These are phyloP conservation scores for Melangyna quadrimaculata DNA, from an alignment of 2,888 invertebrate genomes.

Conservation along the genomic window DNA sequence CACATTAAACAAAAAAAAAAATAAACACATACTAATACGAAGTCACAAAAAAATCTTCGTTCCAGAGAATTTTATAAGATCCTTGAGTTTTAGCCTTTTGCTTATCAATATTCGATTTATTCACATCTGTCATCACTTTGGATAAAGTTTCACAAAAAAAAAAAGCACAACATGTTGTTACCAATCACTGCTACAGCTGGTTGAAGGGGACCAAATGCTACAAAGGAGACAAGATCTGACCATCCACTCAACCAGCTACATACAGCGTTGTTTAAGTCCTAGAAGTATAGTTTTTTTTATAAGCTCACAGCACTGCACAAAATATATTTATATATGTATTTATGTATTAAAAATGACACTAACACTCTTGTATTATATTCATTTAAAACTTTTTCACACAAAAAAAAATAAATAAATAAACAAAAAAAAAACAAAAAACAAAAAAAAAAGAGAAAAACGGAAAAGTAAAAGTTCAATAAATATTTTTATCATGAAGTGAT, in stretches of 20 bases:
- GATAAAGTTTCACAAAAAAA: slow-evolving; percentile 17
- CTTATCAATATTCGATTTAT: slow-evolving; percentile 45
- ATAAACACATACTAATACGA: background rate
- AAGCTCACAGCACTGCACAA: slow-evolving; percentile 7
- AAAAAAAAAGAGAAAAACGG: too few relatives aligned
- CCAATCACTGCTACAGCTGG: slow-evolving; percentile 85
- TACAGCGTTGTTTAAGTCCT: slow-evolving; percentile 80
- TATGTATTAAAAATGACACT: background rate
- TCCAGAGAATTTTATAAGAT: background rate
- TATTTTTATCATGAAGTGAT: slow-evolving; percentile 29
- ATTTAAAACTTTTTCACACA: slow-evolving; percentile 39
- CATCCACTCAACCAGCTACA: slow-evolving; percentile 87
- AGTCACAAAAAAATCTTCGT: slow-evolving; percentile 21
- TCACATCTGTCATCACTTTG: slow-evolving; percentile 52
- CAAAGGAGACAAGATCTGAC: slow-evolving; percentile 83
- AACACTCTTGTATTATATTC: slow-evolving; percentile 12
- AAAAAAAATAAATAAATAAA: background rate
- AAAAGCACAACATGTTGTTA: slow-evolving; percentile 75
- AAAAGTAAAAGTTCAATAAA: slow-evolving; percentile 7
- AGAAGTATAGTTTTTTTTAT: background rate
- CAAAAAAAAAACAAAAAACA: background rate
- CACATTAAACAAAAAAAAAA: background rate
- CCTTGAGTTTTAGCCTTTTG: slow-evolving; percentile 7
- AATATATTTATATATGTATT: background rate
- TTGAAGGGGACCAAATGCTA: slow-evolving; percentile 89